Evolutionary conservation across 1,140 invertebrate species (phyloP).

Genomic region (Adelges cooleyi): DNA sequence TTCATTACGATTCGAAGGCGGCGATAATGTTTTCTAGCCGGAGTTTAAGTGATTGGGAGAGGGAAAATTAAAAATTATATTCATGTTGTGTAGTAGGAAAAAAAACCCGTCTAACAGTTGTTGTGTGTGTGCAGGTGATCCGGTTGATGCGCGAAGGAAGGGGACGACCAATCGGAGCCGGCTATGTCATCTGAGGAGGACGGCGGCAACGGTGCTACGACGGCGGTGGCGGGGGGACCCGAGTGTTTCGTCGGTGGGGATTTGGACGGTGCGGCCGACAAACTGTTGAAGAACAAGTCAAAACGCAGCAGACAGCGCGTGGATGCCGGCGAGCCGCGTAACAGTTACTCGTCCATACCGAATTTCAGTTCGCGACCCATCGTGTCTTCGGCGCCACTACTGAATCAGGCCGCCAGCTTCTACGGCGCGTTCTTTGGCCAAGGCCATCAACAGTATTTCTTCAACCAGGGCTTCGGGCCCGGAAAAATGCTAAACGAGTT

Average conservation of each 20-base stretch:
- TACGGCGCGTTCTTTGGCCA: slow-evolving; percentile 64
- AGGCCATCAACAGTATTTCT: slow-evolving; percentile 42
- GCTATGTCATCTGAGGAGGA: slow-evolving; percentile 29
- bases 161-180: slow-evolving; percentile 25
- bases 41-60: too few species aligned
- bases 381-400: slow-evolving; percentile 43
- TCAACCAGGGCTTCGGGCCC: slow-evolving; percentile 64
- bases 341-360: slow-evolving; percentile 79
- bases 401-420: slow-evolving; percentile 54
- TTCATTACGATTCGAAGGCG: neutral
- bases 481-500: slow-evolving; percentile 61
- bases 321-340: slow-evolving; percentile 85
- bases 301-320: slow-evolving; percentile 85
- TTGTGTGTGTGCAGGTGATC: slow-evolving; percentile 25
- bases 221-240: slow-evolving; percentile 20
- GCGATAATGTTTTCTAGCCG: neutral
- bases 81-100: neutral
- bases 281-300: slow-evolving; percentile 78
- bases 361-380: slow-evolving; percentile 69
- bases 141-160: slow-evolving; percentile 28
- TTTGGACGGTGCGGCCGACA: slow-evolving; percentile 52
- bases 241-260: slow-evolving; percentile 16
- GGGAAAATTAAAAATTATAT: too few species aligned
- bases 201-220: slow-evolving; percentile 16
- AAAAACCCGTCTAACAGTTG: slow-evolving; percentile 9